phyloP scores from a whole-genome alignment of 2,888 invertebrate genomes.

The Drosophila formosana region DNA sequence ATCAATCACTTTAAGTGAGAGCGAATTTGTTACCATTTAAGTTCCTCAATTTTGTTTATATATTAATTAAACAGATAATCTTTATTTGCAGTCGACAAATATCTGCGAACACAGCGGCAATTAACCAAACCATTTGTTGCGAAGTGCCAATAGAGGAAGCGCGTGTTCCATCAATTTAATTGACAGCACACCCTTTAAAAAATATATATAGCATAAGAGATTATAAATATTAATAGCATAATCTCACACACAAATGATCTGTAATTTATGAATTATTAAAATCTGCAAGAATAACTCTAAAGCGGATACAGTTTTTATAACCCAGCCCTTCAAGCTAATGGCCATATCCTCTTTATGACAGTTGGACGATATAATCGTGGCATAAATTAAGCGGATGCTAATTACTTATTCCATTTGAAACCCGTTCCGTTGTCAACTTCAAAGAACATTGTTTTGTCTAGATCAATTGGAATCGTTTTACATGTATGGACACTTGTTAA shows the following conservation, averaged over 20 bases:
- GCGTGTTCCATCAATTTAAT: neutral
- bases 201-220: no score
- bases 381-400: conserved; percentile 24
- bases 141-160: neutral
- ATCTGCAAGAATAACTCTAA: neutral
- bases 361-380: conserved; percentile 19
- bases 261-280: neutral
- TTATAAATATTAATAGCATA: no score
- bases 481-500: conserved; percentile 40
- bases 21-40: conserved; percentile 14
- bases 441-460: conserved; percentile 2
- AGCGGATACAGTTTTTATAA: neutral
- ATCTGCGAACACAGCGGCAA: neutral
- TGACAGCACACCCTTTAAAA: neutral
- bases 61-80: conserved; percentile 22
- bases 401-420: conserved; percentile 2
- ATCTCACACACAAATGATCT: no score
- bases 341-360: conserved; percentile 18
- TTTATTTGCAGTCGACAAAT: conserved; percentile 1
- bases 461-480: conserved; percentile 30
- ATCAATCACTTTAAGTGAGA: conserved; percentile 1
- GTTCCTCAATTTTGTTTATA: conserved; percentile 5
- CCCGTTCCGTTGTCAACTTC: conserved; percentile 4
- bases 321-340: neutral
- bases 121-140: neutral